These are phyloP conservation scores for Parthenolecanium corni DNA, from an alignment of 2,888 invertebrate species.

Conservation along the genomic window DNA sequence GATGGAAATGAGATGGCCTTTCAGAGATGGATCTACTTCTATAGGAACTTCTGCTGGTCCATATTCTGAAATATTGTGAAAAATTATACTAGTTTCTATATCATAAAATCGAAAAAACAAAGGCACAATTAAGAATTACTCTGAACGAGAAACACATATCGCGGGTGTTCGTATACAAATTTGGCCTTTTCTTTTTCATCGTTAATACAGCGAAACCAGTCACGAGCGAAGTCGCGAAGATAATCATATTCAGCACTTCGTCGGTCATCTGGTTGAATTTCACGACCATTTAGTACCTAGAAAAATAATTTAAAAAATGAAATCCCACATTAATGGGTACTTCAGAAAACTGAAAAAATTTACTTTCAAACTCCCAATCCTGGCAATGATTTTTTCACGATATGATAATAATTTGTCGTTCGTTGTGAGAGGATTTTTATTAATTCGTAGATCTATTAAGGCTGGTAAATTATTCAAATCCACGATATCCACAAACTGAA, in stretches of 20 bases:
- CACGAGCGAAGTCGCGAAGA: conserved; percentile 64
- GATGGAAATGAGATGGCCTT: conserved; percentile 24
- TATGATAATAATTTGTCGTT: conserved; percentile 20
- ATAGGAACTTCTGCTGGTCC: conserved; percentile 23
- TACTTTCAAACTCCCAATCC: conserved; percentile 21
- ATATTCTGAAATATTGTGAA: conserved; percentile 9
- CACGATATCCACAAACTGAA: conserved; percentile 27
- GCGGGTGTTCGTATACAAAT: conserved; percentile 60
- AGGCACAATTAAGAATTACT: conserved; percentile 44
- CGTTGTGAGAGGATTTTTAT: conserved; percentile 52
- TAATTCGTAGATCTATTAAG: conserved; percentile 56
- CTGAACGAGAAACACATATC: conserved; percentile 59
- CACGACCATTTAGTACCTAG: conserved; percentile 22
- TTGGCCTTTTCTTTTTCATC: conserved; percentile 41
- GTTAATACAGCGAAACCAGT: conserved; percentile 53
- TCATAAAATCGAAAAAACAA: not conserved
- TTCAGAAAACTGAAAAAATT: not conserved
- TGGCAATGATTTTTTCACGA: conserved; percentile 19
- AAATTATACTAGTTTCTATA: not conserved
- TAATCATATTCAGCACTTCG: conserved; percentile 86
- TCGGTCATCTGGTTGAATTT: conserved; percentile 43
- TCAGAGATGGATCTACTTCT: conserved; percentile 23
- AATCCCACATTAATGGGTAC: too few relatives aligned
- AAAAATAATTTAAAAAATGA: not conserved
- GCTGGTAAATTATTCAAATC: conserved; percentile 66